Evolutionary conservation across 1,140 invertebrate genomes (phyloP).

Genomic region (Drosophila parabipectinata): DNA sequence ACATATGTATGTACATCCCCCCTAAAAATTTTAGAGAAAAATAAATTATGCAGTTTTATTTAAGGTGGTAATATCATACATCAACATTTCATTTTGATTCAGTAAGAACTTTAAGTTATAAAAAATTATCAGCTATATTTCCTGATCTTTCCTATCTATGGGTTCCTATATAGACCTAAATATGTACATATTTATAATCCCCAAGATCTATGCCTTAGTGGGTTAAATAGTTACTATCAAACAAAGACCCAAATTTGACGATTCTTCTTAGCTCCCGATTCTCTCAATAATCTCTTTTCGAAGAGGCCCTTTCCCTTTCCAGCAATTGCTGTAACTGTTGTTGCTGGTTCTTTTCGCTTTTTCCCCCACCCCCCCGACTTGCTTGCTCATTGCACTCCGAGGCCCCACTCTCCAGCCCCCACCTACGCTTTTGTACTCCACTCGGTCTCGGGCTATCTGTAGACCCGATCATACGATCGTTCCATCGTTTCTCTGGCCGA

Average conservation of each 20-base stretch:
- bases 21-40: too few relatives aligned
- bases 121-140: too few relatives aligned
- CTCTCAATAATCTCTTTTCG: not conserved
- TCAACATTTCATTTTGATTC: too few relatives aligned
- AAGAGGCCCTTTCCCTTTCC: constrained; percentile 61
- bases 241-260: not conserved
- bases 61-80: too few relatives aligned
- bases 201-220: too few relatives aligned
- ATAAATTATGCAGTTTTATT: too few relatives aligned
- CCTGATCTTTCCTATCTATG: too few relatives aligned
- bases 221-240: too few relatives aligned
- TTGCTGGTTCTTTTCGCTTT: constrained; percentile 10
- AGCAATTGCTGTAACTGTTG: constrained; percentile 42
- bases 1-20: too few relatives aligned
- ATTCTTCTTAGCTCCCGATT: not conserved
- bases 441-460: constrained; percentile 36
- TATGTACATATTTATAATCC: too few relatives aligned
- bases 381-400: constrained; percentile 27
- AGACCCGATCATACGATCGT: constrained; percentile 48
- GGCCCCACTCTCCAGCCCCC: constrained; percentile 25
- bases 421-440: not conserved
- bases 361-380: not conserved
- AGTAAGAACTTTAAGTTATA: too few relatives aligned
- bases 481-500: constrained; percentile 15
- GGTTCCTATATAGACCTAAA: too few relatives aligned